Evolutionary conservation across 2,797 vertebrate genomes (phyloP).

Genomic region (Liasis olivaceus): DNA sequence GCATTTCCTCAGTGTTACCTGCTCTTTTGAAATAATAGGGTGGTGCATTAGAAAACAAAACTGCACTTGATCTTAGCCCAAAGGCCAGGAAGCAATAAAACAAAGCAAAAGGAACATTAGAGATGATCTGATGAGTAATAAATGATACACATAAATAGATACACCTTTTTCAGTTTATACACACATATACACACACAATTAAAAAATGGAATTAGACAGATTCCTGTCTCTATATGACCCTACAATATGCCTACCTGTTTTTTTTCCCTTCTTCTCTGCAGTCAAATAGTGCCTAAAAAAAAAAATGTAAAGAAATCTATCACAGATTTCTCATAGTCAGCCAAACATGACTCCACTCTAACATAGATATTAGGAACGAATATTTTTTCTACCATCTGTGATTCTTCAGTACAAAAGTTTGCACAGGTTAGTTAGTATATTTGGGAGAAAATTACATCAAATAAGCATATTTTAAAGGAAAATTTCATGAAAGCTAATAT

Average conservation of each 20-base stretch:
- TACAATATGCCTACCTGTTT: background rate
- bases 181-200: no score
- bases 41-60: conserved; percentile 58
- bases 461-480: background rate
- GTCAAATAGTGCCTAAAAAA: background rate
- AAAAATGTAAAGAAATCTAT: background rate
- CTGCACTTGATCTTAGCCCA: background rate
- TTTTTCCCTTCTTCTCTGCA: background rate
- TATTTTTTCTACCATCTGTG: background rate
- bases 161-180: background rate
- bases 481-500: background rate
- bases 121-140: conserved; percentile 41
- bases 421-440: background rate
- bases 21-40: conserved; percentile 40
- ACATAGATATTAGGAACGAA: background rate
- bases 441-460: background rate
- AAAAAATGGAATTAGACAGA: background rate
- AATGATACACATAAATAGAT: conserved; percentile 23
- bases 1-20: conserved; percentile 48
- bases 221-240: background rate
- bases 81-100: background rate
- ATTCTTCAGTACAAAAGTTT: background rate
- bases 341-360: background rate
- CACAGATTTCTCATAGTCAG: background rate
- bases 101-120: background rate